phyloP scores from a whole-genome alignment of 1,140 invertebrate species.

The Chelonus insularis region DNA sequence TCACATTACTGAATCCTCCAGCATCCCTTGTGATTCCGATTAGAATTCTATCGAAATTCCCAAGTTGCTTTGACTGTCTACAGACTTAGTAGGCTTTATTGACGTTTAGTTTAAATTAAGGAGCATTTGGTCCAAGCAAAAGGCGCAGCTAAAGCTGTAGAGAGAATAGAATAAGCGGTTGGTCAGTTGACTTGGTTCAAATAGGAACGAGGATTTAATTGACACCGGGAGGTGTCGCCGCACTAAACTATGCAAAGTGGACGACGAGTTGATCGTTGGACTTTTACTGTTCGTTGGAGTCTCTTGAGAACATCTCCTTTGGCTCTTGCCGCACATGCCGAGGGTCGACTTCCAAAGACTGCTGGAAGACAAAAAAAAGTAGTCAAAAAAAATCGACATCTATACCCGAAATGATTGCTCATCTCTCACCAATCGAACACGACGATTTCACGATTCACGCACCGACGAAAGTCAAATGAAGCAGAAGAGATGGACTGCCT shows the following conservation, averaged over 20 bases:
- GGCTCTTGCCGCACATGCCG: slow-evolving; percentile 7
- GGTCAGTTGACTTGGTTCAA: neutral
- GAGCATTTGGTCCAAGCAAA: neutral
- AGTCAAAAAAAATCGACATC: neutral
- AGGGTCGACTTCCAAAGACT: no score
- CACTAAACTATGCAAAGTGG: slow-evolving; percentile 54
- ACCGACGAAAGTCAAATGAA: slow-evolving; percentile 11
- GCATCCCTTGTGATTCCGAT: slow-evolving; percentile 30
- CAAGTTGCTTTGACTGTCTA: slow-evolving; percentile 37
- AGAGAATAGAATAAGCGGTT: neutral
- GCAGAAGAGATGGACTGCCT: slow-evolving; percentile 7
- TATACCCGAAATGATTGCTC: neutral
- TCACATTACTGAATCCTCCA: neutral
- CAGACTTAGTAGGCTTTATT: slow-evolving; percentile 21
- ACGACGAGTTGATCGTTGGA: slow-evolving; percentile 21
- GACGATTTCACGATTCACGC: slow-evolving; percentile 16
- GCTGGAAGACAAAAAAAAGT: neutral
- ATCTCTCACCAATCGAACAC: slow-evolving; percentile 11
- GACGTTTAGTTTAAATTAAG: slow-evolving; percentile 11
- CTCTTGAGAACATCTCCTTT: slow-evolving; percentile 12
- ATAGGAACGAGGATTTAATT: slow-evolving; percentile 40
- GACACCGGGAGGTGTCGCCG: slow-evolving; percentile 54
- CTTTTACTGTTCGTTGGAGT: slow-evolving; percentile 7
- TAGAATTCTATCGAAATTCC: slow-evolving; percentile 40
- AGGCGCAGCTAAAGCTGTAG: neutral